Evolutionary conservation across 2,113 vertebrate species (phyloP).

Genomic region (Delphinapterus leucas): DNA sequence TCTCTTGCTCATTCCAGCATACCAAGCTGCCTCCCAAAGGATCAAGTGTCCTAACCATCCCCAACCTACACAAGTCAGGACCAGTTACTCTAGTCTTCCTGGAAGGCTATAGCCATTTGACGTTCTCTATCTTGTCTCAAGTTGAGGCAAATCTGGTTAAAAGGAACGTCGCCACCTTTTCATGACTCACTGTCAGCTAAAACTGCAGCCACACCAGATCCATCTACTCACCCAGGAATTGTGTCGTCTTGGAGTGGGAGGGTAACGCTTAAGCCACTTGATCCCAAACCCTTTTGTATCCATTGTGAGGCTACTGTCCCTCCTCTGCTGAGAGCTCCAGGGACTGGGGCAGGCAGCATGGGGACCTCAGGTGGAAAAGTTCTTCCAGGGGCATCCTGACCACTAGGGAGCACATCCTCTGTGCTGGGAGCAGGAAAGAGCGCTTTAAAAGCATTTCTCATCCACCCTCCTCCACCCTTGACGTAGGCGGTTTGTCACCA

Average conservation of each 20-base stretch:
- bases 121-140: neutral
- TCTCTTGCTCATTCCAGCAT: neutral
- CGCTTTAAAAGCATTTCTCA: rapidly evolving
- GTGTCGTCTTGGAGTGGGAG: neutral
- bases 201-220: neutral
- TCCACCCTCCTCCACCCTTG: neutral
- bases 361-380: too few relatives aligned
- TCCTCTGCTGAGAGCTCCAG: neutral
- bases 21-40: neutral
- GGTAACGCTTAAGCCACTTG: neutral
- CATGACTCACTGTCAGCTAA: neutral
- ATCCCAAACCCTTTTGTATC: neutral
- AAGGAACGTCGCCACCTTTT: neutral
- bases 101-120: neutral
- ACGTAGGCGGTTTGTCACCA: neutral
- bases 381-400: neutral
- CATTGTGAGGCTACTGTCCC: neutral
- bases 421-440: too few relatives aligned
- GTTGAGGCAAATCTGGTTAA: neutral
- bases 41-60: neutral
- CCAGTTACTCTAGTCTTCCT: neutral
- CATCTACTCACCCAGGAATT: neutral
- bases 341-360: rapidly evolving
- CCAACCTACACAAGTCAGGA: neutral
- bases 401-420: neutral